Percentiles rank a stretch among this genome's conserved stretches.
Evolutionary conservation across 2,113 vertebrate genomes (phyloP).

Genomic region (Scomber japonicus): DNA sequence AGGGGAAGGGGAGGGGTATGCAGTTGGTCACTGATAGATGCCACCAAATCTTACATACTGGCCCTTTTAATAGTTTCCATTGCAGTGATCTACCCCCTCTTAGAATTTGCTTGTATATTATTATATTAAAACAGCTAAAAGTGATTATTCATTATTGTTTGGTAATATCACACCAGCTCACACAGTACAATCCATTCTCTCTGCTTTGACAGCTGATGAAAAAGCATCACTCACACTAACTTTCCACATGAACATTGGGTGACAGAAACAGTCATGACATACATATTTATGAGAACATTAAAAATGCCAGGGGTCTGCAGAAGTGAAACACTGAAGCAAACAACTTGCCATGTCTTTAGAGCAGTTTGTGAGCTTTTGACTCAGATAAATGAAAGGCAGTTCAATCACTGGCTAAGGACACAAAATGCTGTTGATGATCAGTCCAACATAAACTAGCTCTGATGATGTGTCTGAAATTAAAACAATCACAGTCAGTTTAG

Average conservation of each 20-base stretch:
- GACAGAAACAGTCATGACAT: constrained; percentile 58
- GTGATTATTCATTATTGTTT: constrained; percentile 20
- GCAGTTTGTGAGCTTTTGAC: constrained; percentile 33
- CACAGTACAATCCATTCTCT: constrained; percentile 5
- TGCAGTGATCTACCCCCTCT: not conserved
- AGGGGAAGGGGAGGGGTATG: too few relatives aligned
- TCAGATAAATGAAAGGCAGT: not conserved
- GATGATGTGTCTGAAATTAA: not conserved
- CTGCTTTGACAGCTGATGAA: constrained; percentile 35
- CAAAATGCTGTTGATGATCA: not conserved
- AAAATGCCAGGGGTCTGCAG: constrained; percentile 53
- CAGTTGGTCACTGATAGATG: too few relatives aligned
- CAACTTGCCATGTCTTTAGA: not conserved
- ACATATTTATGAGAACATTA: constrained; percentile 72
- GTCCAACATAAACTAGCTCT: not conserved
- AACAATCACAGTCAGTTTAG: not conserved
- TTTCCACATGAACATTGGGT: constrained; percentile 43
- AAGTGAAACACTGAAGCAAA: constrained; percentile 31
- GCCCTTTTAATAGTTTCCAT: not conserved
- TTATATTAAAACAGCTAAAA: constrained; percentile 6
- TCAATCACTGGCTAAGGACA: not conserved
- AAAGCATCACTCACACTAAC: constrained; percentile 62
- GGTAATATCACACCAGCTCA: constrained; percentile 16
- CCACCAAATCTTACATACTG: too few relatives aligned
- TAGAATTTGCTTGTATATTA: not conserved